Conservation (phyloP, 2,888 invertebrate genomes). For the Drosophila meridionalis region DNA sequence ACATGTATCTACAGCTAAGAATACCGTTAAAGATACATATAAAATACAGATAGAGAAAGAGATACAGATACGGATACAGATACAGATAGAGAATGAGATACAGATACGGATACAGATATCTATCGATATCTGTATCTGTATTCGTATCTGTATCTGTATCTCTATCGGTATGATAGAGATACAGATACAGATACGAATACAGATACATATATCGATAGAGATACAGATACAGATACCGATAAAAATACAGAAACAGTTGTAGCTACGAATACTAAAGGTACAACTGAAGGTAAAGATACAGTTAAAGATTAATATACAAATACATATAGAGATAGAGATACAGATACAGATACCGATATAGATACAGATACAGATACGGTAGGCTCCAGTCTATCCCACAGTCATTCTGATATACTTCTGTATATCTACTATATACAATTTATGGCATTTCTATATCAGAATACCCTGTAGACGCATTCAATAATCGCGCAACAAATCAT, state of each 20-base stretch:
- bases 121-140: too few species aligned
- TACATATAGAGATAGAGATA: not conserved
- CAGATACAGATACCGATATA: conserved; percentile 17
- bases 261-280: too few species aligned
- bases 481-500: conserved; percentile 20
- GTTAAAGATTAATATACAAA: not conserved
- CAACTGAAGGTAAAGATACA: not conserved
- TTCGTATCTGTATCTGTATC: too few species aligned
- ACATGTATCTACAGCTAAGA: not conserved
- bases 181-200: conserved; percentile 1
- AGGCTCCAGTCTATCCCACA: too few species aligned
- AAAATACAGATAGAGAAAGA: not conserved
- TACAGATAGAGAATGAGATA: not conserved
- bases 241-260: conserved; percentile 9
- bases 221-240: conserved; percentile 5
- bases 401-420: too few species aligned
- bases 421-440: not conserved
- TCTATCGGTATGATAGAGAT: not conserved
- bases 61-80: conserved; percentile 1
- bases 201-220: not conserved
- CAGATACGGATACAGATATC: not conserved
- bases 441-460: not conserved
- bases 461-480: not conserved
- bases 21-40: not conserved
- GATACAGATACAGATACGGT: not conserved